phyloP scores from a whole-genome alignment of 2,113 vertebrate genomes.

The Neoarius graeffei region DNA sequence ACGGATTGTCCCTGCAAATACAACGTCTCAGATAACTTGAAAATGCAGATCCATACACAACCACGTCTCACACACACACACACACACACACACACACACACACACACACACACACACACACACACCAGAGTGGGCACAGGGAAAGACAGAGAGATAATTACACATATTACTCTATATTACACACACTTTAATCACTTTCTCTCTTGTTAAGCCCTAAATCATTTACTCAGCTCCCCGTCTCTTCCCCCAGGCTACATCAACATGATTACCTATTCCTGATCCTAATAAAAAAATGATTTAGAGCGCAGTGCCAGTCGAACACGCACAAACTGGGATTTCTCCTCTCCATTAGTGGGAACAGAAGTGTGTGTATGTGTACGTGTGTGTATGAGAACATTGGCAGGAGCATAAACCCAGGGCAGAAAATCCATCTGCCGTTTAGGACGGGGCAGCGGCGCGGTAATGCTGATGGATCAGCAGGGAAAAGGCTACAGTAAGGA shows the following conservation, averaged over 20 bases:
- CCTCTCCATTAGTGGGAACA: slow-evolving; percentile 28
- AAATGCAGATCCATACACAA: slow-evolving; percentile 22
- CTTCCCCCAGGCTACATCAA: slow-evolving; percentile 50
- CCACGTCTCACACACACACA: not conserved
- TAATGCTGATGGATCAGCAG: slow-evolving; percentile 40
- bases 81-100: slow-evolving; percentile 4
- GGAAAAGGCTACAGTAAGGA: slow-evolving; percentile 32
- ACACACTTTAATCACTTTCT: slow-evolving; percentile 47
- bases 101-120: slow-evolving; percentile 28
- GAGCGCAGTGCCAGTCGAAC: slow-evolving; percentile 29
- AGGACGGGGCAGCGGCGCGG: slow-evolving; percentile 24
- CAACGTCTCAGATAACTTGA: slow-evolving; percentile 16
- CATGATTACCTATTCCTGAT: slow-evolving; percentile 57
- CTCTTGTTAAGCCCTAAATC: slow-evolving; percentile 51
- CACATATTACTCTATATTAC: slow-evolving; percentile 54
- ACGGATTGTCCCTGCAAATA: slow-evolving; percentile 16
- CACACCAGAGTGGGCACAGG: slow-evolving; percentile 39
- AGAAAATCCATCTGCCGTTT: slow-evolving; percentile 49
- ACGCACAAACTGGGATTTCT: slow-evolving; percentile 43
- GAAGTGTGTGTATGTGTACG: not conserved
- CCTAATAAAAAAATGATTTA: slow-evolving; percentile 49
- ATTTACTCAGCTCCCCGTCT: slow-evolving; percentile 38
- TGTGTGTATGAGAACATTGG: slow-evolving; percentile 11
- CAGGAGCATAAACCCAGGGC: slow-evolving; percentile 41
- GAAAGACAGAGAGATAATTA: slow-evolving; percentile 64